Evolutionary conservation across 2,888 invertebrate genomes (phyloP).

Genomic region (Drosophila silvestris): DNA sequence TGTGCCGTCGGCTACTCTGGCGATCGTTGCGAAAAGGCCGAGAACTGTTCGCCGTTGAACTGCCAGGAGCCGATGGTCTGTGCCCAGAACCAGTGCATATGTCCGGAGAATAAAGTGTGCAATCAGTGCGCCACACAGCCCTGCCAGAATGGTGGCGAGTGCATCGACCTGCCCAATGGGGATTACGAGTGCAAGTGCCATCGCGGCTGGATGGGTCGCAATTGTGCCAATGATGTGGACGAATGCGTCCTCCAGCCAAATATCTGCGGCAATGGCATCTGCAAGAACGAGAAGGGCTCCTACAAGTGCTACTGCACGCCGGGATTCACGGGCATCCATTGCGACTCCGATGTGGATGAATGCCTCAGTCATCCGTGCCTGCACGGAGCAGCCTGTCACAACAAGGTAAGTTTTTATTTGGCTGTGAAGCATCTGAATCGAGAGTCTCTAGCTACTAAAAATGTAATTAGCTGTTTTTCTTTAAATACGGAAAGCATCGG

Average conservation of each 20-base stretch:
- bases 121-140: conserved; percentile 87
- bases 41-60: conserved; percentile 80
- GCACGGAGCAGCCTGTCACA: conserved; percentile 93
- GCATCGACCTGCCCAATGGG: conserved; percentile 87
- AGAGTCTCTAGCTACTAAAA: conserved; percentile 71
- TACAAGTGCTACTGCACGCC: conserved; percentile 94
- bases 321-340: conserved; percentile 94
- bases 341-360: conserved; percentile 94
- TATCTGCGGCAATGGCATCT: conserved; percentile 93
- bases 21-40: conserved; percentile 83
- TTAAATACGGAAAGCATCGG: conserved; percentile 85
- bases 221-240: conserved; percentile 89
- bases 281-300: conserved; percentile 91
- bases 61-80: conserved; percentile 85
- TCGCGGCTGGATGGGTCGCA: conserved; percentile 87
- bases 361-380: conserved; percentile 94
- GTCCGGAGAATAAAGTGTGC: conserved; percentile 85
- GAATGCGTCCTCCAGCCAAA: conserved; percentile 87
- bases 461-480: conserved; percentile 84
- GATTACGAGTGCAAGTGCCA: conserved; percentile 87
- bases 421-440: background rate
- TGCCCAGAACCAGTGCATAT: conserved; percentile 83
- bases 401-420: conserved; percentile 86
- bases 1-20: conserved; percentile 84
- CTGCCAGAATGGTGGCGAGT: conserved; percentile 89